Evolutionary conservation across 1,140 invertebrate genomes (phyloP).

Genomic region (Drosophila ambigua): DNA sequence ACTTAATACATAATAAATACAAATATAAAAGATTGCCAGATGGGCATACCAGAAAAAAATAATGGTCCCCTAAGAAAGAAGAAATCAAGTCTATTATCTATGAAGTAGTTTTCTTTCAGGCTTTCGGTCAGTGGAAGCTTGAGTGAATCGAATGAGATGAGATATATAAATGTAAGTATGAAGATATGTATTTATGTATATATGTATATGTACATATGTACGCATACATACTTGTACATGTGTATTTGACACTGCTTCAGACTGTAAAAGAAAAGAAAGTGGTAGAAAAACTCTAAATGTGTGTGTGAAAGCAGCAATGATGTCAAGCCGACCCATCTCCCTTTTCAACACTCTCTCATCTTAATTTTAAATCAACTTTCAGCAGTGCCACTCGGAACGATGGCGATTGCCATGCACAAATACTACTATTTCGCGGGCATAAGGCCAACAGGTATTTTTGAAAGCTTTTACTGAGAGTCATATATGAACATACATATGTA

Average conservation of each 20-base stretch:
- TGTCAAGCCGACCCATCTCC: conserved; percentile 1
- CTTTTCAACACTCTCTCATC: conserved; percentile 1
- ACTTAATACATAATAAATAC: too few species aligned
- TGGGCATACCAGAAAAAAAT: too few species aligned
- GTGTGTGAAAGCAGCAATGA: too few species aligned
- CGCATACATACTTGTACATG: background rate
- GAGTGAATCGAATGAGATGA: too few species aligned
- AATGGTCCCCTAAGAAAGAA: too few species aligned
- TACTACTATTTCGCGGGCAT: background rate
- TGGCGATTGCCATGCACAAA: background rate
- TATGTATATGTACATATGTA: background rate
- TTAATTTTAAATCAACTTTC: conserved; percentile 11
- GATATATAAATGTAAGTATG: background rate
- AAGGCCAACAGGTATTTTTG: conserved; percentile 22
- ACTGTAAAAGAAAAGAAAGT: conserved; percentile 25
- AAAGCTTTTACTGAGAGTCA: conserved; percentile 16
- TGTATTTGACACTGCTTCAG: background rate
- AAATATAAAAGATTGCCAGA: too few species aligned
- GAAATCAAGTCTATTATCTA: too few species aligned
- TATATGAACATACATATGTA: background rate
- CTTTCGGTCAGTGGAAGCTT: too few species aligned
- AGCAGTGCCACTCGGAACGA: conserved; percentile 3
- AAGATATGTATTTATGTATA: background rate
- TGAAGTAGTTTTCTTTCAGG: too few species aligned
- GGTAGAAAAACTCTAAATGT: background rate